phyloP scores from a whole-genome alignment of 2,797 vertebrate species.

The Rhinella marina region DNA sequence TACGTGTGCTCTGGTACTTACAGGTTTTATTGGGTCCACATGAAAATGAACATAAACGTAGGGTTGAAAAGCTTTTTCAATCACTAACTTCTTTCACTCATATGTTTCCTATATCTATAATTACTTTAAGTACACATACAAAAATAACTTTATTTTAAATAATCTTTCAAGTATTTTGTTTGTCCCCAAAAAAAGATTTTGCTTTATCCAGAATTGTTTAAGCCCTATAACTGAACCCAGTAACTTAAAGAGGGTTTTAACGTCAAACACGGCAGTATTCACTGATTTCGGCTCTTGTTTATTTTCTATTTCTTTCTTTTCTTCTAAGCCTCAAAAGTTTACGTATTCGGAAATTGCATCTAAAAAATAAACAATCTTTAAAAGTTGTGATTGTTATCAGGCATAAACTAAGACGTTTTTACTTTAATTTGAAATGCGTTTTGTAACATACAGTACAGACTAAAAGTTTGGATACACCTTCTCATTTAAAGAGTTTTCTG shows the following conservation, averaged over 20 bases:
- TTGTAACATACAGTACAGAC: background rate
- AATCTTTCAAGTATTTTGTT: slow-evolving; percentile 44
- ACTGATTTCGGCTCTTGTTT: slow-evolving; percentile 47
- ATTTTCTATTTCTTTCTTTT: slow-evolving; percentile 48
- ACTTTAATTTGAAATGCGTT: background rate
- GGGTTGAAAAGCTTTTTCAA: slow-evolving; percentile 41
- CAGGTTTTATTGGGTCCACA: slow-evolving; percentile 48
- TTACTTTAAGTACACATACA: slow-evolving; percentile 30
- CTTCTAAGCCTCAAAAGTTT: slow-evolving; percentile 30
- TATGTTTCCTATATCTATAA: slow-evolving; percentile 49
- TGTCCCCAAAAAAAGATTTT: slow-evolving; percentile 33
- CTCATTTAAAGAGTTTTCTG: too few species aligned
- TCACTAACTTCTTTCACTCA: slow-evolving; percentile 29
- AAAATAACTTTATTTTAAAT: slow-evolving; percentile 46
- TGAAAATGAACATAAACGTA: slow-evolving; percentile 31
- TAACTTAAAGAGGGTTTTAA: slow-evolving; percentile 32
- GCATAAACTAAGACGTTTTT: slow-evolving; percentile 10
- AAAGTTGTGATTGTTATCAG: slow-evolving; percentile 30
- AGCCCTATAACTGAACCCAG: slow-evolving; percentile 46
- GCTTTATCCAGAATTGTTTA: slow-evolving; percentile 17
- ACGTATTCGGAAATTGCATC: slow-evolving; percentile 48
- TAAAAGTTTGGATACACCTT: too few species aligned
- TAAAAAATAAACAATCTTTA: slow-evolving; percentile 54
- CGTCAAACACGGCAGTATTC: slow-evolving; percentile 48
- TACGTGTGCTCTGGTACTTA: slow-evolving; percentile 31